Conservation (phyloP, 1,140 invertebrate species). For the Mesaphorura yosii region DNA sequence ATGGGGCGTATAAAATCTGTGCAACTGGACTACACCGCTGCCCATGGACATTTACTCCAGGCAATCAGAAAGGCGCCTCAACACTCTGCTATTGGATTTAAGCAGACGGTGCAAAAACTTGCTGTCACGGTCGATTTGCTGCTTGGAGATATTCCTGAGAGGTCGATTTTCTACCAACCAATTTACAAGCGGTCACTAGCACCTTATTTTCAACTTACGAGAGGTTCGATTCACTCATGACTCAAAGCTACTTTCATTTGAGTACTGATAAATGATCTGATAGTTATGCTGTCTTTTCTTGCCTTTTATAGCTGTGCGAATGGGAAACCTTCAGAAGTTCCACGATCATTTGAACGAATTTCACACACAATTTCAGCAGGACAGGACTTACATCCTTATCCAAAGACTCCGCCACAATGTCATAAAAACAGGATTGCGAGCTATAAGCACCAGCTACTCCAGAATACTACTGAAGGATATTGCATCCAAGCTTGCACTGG, state of each 20-base stretch:
- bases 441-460: slow-evolving; percentile 93
- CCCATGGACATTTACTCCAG: slow-evolving; percentile 89
- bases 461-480: slow-evolving; percentile 90
- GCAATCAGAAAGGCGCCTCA: slow-evolving; percentile 92
- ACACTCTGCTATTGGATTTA: slow-evolving; percentile 92
- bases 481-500: slow-evolving; percentile 80
- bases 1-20: slow-evolving; percentile 94
- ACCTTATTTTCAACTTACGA: slow-evolving; percentile 94
- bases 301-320: slow-evolving; percentile 60
- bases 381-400: slow-evolving; percentile 91
- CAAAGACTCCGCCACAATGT: slow-evolving; percentile 93
- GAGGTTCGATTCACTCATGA: slow-evolving; percentile 48
- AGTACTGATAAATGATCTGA: background rate
- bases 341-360: slow-evolving; percentile 85
- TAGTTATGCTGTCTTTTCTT: slow-evolving; percentile 7
- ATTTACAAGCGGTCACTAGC: slow-evolving; percentile 71
- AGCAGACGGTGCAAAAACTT: slow-evolving; percentile 94
- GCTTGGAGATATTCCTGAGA: slow-evolving; percentile 92
- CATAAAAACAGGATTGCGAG: slow-evolving; percentile 95
- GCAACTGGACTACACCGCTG: slow-evolving; percentile 89
- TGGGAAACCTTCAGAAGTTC: slow-evolving; percentile 88
- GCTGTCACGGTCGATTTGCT: slow-evolving; percentile 91
- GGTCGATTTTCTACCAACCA: slow-evolving; percentile 75
- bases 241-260: background rate
- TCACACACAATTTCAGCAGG: slow-evolving; percentile 69